Evolutionary conservation across 2,113 vertebrate genomes (phyloP).

Genomic region (Brachyhypopomus occidentalis): DNA sequence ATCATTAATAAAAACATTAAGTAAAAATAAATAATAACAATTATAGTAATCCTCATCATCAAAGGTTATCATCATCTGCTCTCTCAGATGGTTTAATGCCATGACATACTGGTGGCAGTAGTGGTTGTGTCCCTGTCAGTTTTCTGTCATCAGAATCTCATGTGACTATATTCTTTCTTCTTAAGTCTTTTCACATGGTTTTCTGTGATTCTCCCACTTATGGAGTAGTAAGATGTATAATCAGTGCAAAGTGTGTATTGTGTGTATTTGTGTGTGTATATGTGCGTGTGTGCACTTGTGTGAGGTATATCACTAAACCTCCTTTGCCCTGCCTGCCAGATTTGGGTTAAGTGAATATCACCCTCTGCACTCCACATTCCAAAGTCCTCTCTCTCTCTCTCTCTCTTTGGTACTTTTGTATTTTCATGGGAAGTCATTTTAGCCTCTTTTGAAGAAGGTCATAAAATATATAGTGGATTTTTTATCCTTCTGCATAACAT

Average conservation of each 20-base stretch:
- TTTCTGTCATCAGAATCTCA: too few relatives aligned
- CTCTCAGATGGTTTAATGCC: too few relatives aligned
- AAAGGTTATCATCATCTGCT: too few relatives aligned
- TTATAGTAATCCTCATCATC: too few relatives aligned
- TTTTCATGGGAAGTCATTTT: slow-evolving; percentile 69
- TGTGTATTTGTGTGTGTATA: slow-evolving; percentile 40
- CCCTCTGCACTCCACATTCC: slow-evolving; percentile 49
- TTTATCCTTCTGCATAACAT: slow-evolving; percentile 70
- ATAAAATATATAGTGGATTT: slow-evolving; percentile 71
- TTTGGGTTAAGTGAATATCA: slow-evolving; percentile 73
- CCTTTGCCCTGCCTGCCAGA: slow-evolving; percentile 45
- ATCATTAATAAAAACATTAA: too few relatives aligned
- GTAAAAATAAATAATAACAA: too few relatives aligned
- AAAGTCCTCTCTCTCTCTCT: slow-evolving; percentile 47
- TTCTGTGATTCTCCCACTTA: background rate
- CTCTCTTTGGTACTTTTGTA: slow-evolving; percentile 67
- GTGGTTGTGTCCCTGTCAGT: too few relatives aligned
- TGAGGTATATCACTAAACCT: slow-evolving; percentile 30
- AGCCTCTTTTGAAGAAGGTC: slow-evolving; percentile 72
- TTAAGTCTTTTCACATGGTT: too few relatives aligned
- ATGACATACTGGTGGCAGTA: too few relatives aligned
- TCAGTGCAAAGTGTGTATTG: slow-evolving; percentile 7
- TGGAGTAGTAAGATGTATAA: background rate
- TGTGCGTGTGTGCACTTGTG: background rate
- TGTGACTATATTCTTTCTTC: too few relatives aligned